A percentile compares a stretch with the other conserved stretches of the same genome.
These are phyloP conservation scores for Trichogramma evanescens DNA, from an alignment of 2,888 invertebrate species.

Conservation along the genomic window DNA sequence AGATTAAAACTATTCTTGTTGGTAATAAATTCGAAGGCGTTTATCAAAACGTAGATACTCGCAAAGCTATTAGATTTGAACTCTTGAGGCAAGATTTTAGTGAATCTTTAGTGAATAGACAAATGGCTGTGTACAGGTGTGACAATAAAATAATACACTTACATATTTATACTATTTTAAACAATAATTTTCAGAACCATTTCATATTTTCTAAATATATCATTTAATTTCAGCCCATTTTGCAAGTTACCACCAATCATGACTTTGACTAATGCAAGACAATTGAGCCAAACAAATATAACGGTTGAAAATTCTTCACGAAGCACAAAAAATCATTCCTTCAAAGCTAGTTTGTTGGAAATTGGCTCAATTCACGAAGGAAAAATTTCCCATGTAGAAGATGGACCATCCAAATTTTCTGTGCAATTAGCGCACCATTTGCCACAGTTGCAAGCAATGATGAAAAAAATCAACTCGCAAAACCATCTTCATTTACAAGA, in stretches of 20 bases:
- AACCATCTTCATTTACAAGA: constrained; percentile 56
- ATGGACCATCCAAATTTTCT: constrained; percentile 72
- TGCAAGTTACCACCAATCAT: no score
- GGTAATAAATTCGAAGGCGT: constrained; percentile 10
- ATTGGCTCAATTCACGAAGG: constrained; percentile 16
- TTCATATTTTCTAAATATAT: neutral
- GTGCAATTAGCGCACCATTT: constrained; percentile 62
- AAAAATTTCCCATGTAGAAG: constrained; percentile 65
- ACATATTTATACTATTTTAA: neutral
- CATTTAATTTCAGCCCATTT: constrained; percentile 1
- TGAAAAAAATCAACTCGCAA: constrained; percentile 64
- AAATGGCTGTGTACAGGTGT: constrained; percentile 26
- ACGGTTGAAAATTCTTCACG: neutral
- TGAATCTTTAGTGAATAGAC: constrained; percentile 24
- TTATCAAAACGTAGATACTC: constrained; percentile 5
- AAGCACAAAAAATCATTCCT: constrained; percentile 7
- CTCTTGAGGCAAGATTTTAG: constrained; percentile 25
- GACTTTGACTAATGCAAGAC: no score
- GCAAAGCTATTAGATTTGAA: constrained; percentile 9
- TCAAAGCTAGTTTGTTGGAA: constrained; percentile 20
- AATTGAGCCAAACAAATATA: neutral
- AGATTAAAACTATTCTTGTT: constrained; percentile 30
- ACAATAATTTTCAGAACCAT: neutral
- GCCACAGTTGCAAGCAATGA: constrained; percentile 59
- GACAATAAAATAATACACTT: constrained; percentile 12